phyloP scores from a whole-genome alignment of 1,140 invertebrate species.

The Amphibalanus amphitrite region DNA sequence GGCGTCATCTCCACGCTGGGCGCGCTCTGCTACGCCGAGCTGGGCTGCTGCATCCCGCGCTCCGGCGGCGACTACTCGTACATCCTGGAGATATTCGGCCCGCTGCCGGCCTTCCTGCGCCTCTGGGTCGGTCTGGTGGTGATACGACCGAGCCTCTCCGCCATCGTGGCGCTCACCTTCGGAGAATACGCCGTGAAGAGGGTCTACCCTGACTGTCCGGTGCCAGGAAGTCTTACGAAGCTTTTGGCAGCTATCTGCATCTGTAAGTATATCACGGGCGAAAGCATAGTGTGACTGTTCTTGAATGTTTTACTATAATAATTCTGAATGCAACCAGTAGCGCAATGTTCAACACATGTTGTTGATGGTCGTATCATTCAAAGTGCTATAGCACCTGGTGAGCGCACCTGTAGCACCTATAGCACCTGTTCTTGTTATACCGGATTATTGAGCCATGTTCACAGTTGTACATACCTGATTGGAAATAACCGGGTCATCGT shows the following conservation, averaged over 20 bases:
- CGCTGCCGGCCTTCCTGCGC: conserved; percentile 80
- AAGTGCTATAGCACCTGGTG: too few species aligned
- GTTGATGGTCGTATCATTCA: too few species aligned
- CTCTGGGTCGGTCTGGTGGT: conserved; percentile 57
- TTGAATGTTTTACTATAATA: too few species aligned
- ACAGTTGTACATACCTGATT: too few species aligned
- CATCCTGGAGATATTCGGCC: conserved; percentile 77
- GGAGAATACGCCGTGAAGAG: conserved; percentile 73
- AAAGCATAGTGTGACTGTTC: too few species aligned
- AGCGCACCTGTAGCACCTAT: too few species aligned
- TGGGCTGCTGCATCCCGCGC: conserved; percentile 39
- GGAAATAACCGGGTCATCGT: too few species aligned
- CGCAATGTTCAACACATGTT: too few species aligned
- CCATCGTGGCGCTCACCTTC: conserved; percentile 81
- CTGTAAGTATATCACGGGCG: conserved; percentile 36
- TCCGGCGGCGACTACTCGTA: conserved; percentile 90
- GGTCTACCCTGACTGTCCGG: conserved; percentile 52
- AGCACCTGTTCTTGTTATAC: too few species aligned
- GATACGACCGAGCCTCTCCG: conserved; percentile 64
- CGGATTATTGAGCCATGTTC: too few species aligned
- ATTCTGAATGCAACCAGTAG: too few species aligned
- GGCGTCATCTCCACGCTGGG: conserved; percentile 48
- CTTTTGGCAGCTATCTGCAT: conserved; percentile 51
- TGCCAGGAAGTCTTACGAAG: conserved; percentile 45
- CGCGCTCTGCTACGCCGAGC: conserved; percentile 44